Percentiles rank a stretch among this genome's conserved stretches.
phyloP scores from a whole-genome alignment of 2,113 vertebrate genomes.

The Melanerpes formicivorus region DNA sequence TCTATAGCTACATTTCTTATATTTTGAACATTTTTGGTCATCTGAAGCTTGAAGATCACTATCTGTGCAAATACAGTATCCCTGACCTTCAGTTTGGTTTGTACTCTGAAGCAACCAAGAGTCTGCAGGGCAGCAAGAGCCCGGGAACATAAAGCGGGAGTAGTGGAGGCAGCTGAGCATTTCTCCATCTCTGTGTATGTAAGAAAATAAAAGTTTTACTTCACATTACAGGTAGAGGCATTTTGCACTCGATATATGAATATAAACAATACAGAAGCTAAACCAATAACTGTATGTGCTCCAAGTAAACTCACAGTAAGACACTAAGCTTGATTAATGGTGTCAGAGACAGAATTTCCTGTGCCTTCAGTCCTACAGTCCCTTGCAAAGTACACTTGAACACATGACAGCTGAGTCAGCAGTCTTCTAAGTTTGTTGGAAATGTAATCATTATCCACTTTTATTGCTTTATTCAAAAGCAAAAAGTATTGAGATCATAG shows the following conservation, averaged over 20 bases:
- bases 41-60: neutral
- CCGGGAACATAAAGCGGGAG: neutral
- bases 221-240: neutral
- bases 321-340: neutral
- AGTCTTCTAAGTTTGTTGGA: neutral
- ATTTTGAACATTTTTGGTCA: neutral
- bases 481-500: neutral
- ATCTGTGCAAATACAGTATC: neutral
- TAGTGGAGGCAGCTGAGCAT: neutral
- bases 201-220: neutral
- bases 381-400: conserved; percentile 1
- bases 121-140: neutral
- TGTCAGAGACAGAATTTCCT: neutral
- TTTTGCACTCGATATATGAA: neutral
- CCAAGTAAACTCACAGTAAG: neutral
- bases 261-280: neutral
- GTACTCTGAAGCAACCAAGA: neutral
- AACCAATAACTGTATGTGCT: neutral
- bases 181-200: neutral
- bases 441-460: conserved; percentile 14
- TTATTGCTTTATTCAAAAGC: conserved; percentile 6
- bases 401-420: neutral
- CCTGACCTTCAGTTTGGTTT: neutral
- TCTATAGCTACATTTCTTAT: neutral
- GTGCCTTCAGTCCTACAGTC: neutral